Conservation (phyloP, 2,797 vertebrate genomes). For the Huso huso region DNA sequence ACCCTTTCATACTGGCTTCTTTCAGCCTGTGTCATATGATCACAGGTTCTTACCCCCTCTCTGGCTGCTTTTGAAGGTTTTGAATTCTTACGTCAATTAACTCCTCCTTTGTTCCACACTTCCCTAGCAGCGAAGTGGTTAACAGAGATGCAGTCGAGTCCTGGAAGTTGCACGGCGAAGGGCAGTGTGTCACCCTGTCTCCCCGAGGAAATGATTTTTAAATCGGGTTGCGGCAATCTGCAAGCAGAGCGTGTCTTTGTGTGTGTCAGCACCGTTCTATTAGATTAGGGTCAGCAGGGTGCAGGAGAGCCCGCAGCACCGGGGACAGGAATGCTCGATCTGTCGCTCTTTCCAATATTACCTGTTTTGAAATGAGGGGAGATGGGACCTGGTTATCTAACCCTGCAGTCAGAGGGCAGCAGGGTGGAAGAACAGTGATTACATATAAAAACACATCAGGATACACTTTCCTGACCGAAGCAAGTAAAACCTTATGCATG, state of each 20-base stretch:
- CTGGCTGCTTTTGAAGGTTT: too few relatives aligned
- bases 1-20: too few relatives aligned
- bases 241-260: slow-evolving; percentile 30
- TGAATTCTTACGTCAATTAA: too few relatives aligned
- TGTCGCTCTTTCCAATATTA: slow-evolving; percentile 13
- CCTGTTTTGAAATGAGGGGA: slow-evolving; percentile 12
- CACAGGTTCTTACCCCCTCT: too few relatives aligned
- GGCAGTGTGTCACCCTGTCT: neutral
- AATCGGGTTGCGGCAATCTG: neutral
- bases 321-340: neutral
- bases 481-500: too few relatives aligned
- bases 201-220: neutral
- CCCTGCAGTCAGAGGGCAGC: slow-evolving; percentile 19
- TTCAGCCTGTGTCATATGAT: too few relatives aligned
- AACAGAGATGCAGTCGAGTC: neutral
- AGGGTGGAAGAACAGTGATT: too few relatives aligned
- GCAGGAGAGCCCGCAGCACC: neutral
- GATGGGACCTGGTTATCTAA: slow-evolving; percentile 22
- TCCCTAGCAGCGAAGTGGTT: neutral
- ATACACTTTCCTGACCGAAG: too few relatives aligned
- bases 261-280: slow-evolving; percentile 13
- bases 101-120: too few relatives aligned
- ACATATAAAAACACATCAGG: too few relatives aligned
- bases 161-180: neutral
- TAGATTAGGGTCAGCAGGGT: slow-evolving; percentile 12